Conservation (phyloP, 2,113 vertebrate genomes). For the Lampris incognitus region DNA sequence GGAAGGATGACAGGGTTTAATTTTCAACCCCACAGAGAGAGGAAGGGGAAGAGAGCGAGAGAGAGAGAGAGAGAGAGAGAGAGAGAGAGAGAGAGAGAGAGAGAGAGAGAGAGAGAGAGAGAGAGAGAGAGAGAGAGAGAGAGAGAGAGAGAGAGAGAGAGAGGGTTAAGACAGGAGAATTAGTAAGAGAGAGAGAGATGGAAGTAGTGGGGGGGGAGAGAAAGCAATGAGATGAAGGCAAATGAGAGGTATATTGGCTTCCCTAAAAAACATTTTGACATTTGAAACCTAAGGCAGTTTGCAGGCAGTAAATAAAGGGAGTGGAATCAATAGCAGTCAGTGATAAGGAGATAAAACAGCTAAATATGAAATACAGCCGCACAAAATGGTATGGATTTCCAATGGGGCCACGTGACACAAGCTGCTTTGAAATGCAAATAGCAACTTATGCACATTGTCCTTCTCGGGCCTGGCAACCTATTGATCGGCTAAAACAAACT, state of each 20-base stretch:
- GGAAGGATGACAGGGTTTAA: slow-evolving; percentile 78
- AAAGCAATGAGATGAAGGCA: slow-evolving; percentile 57
- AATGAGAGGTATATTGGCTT: slow-evolving; percentile 72
- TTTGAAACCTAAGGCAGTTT: slow-evolving; percentile 82
- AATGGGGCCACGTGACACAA: slow-evolving; percentile 81
- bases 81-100: slow-evolving; percentile 14
- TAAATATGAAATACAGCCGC: slow-evolving; percentile 86
- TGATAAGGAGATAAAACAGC: slow-evolving; percentile 82
- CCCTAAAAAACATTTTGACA: slow-evolving; percentile 84
- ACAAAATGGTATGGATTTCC: slow-evolving; percentile 88
- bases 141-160: slow-evolving; percentile 16
- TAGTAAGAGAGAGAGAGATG: slow-evolving; percentile 27
- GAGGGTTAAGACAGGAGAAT: slow-evolving; percentile 51
- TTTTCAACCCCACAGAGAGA: slow-evolving; percentile 73
- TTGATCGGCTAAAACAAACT: slow-evolving; percentile 84
- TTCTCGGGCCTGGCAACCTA: slow-evolving; percentile 80
- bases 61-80: slow-evolving; percentile 45
- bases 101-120: slow-evolving; percentile 17
- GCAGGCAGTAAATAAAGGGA: slow-evolving; percentile 84
- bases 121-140: slow-evolving; percentile 11
- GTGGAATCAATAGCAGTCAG: slow-evolving; percentile 84
- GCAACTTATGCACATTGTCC: slow-evolving; percentile 86
- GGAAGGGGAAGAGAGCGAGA: slow-evolving; percentile 50
- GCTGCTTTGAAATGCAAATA: slow-evolving; percentile 88
- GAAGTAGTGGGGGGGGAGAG: slow-evolving; percentile 19